Percentiles rank a stretch among this genome's conserved stretches.
phyloP scores from a whole-genome alignment of 2,797 vertebrate genomes.

The Tachyglossus aculeatus region DNA sequence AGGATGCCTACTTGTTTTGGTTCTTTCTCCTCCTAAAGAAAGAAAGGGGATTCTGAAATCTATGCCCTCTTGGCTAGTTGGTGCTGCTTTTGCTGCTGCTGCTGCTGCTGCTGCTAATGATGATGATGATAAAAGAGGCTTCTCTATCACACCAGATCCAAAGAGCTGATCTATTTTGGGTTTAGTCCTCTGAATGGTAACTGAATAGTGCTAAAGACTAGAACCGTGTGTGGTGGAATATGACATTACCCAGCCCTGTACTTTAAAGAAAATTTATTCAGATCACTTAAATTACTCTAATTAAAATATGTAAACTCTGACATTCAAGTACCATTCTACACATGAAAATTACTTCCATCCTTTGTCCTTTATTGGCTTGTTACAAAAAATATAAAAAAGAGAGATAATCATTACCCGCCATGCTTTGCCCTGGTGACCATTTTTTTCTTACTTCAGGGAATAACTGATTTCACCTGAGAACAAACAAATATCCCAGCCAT shows the following conservation, averaged over 20 bases:
- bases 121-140: background rate
- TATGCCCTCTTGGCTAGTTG: background rate
- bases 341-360: constrained; percentile 10
- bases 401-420: background rate
- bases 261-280: constrained; percentile 27
- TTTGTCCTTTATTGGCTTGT: constrained; percentile 3
- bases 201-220: background rate
- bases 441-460: background rate
- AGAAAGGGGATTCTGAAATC: background rate
- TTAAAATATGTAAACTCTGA: constrained; percentile 35
- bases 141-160: too few species aligned
- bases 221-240: background rate
- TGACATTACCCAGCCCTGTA: background rate
- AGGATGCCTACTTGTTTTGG: too few species aligned
- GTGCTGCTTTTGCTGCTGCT: background rate
- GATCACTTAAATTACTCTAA: constrained; percentile 26
- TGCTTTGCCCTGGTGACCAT: background rate
- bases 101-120: background rate
- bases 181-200: background rate
- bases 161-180: too few species aligned
- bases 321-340: constrained; percentile 14
- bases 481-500: background rate
- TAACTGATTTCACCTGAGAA: background rate
- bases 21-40: too few species aligned
- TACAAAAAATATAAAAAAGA: constrained; percentile 16